phyloP scores from a whole-genome alignment of 2,113 vertebrate species.

The Sula dactylatra region DNA sequence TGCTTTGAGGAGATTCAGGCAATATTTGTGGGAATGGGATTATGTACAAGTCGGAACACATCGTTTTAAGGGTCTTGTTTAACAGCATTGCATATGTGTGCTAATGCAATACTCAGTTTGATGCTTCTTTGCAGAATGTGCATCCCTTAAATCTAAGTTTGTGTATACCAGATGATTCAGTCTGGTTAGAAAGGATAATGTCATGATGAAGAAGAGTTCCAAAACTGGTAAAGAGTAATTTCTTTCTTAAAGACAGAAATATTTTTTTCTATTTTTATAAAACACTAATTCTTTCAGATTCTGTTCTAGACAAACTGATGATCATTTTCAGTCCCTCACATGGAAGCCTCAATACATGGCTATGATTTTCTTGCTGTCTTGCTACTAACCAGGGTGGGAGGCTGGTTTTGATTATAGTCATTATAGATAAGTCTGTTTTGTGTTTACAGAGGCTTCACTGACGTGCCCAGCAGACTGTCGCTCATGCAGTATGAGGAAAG shows the following conservation, averaged over 20 bases:
- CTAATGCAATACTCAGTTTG: not conserved
- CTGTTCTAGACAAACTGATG: not conserved
- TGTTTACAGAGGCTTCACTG: not conserved
- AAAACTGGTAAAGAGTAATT: not conserved
- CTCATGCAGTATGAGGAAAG: not conserved
- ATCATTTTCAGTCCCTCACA: not conserved
- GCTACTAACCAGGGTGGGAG: not conserved
- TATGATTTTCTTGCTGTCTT: not conserved
- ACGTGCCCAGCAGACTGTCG: rapidly evolving
- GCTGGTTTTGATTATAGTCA: not conserved
- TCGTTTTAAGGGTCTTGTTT: not conserved
- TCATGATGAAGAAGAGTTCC: not conserved
- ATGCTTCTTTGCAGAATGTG: not conserved
- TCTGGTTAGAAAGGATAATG: not conserved
- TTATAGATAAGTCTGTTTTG: not conserved
- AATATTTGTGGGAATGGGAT: not conserved
- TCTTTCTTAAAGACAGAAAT: not conserved
- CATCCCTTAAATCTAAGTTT: not conserved
- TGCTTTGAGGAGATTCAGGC: not conserved
- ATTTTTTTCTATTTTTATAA: not conserved
- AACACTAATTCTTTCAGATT: not conserved
- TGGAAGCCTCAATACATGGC: not conserved
- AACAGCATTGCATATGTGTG: not conserved
- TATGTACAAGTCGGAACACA: not conserved
- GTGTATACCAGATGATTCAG: not conserved